Base-by-base conservation (phyloP, 2,888 invertebrate species). In the Pantelozetes paolii region DNA sequence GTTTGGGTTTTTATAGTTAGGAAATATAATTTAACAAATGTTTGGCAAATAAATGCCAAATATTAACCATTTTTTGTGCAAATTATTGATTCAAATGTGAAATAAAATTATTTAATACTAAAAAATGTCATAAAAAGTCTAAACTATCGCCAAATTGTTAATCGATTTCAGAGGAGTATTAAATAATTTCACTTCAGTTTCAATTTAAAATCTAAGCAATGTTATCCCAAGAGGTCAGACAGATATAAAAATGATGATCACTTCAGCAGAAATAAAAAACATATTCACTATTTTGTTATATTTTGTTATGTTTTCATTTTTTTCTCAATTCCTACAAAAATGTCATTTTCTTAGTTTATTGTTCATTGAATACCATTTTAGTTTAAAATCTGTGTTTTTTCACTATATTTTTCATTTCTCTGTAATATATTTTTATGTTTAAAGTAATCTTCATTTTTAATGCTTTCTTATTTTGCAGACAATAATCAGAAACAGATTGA, bases 231-330 rank as follows among this genome's bases (percentile, higher is more conserved):
- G 59, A 59, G 59, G 59, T 59, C 59, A 59, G 13, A 15, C 18
- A 50, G 18, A 50, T 50, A 59, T 59, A 28, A 59, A 59, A 59
- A 59, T 59, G 59, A 28, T 59, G 28, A 59, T 59, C 59, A 59
- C 30, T 59, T 59, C 28, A 50, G n/a, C n/a, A n/a, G n/a, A n/a
- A n/a, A n/a, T n/a, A n/a, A n/a, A 59, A 59, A 59, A 59, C 30
- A 28, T 59, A 59, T 59, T 59, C 30, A 28, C 9, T 23, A 28
- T 57, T 57, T 23, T 57, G 18, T 13, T 15, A 57, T 50, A 15
- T 57, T 57, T 13, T 59, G 6, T 59, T 18, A 9, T 30, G 8
- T 59, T 59, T 59, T 59, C 13, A 13, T 2, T 59, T 15, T 59
- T 59, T 6, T 59, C 15, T 30, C 23, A 23, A n/a, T n/a, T n/a